Conservation (phyloP, 1,140 invertebrate species). For the Ceratina calcarata region DNA sequence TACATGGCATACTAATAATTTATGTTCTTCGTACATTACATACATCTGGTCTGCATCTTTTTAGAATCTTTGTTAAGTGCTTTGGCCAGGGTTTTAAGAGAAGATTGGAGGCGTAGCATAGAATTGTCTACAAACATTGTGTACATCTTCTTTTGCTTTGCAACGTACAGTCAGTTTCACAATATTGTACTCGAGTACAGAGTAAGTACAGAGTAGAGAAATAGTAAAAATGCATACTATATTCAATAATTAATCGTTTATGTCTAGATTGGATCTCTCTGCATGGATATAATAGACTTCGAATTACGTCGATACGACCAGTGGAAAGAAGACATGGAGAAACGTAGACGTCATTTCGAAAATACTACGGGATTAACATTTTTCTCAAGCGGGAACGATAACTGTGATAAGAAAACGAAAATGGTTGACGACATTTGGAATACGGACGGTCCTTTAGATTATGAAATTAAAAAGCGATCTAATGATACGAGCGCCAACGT, state of each 20-base stretch:
- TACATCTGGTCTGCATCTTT: slow-evolving; percentile 31
- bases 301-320: slow-evolving; percentile 95
- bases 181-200: slow-evolving; percentile 94
- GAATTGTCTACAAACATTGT: slow-evolving; percentile 98
- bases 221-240: too few species aligned
- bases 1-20: neutral
- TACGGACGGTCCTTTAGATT: slow-evolving; percentile 74
- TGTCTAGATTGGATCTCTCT: slow-evolving; percentile 93
- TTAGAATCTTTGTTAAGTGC: slow-evolving; percentile 97
- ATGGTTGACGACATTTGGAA: slow-evolving; percentile 77
- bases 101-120: slow-evolving; percentile 98
- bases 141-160: slow-evolving; percentile 98
- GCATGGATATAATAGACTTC: slow-evolving; percentile 97
- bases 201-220: slow-evolving; percentile 77
- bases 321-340: slow-evolving; percentile 95
- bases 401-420: slow-evolving; percentile 74
- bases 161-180: slow-evolving; percentile 97
- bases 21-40: neutral
- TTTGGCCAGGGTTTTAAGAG: slow-evolving; percentile 94
- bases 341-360: slow-evolving; percentile 77
- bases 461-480: slow-evolving; percentile 73
- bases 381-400: slow-evolving; percentile 69
- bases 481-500: slow-evolving; percentile 64
- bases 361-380: slow-evolving; percentile 75
- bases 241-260: slow-evolving; percentile 63